Base-by-base conservation (phyloP, 2,888 invertebrate species). In the Cabera pusaria region DNA sequence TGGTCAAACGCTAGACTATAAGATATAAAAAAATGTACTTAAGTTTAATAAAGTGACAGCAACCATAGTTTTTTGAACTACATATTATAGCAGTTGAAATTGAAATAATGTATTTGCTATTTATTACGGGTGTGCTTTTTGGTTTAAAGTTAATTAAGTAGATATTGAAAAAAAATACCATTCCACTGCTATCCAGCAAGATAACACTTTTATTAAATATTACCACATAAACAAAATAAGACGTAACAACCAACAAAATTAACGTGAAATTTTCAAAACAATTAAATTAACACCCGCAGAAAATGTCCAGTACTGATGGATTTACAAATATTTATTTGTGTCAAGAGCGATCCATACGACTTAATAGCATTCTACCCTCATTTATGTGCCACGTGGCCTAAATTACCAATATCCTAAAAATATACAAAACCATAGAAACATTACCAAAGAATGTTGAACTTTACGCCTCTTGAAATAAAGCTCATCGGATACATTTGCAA, bases 391-490 rank as follows among this genome's bases (percentile, higher is more conserved):
- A 57, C 68, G 64, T 68, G 66, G 45, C 63, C 28, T 49, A 57
- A 64, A 68, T 62, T 59, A 58, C 55, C 51, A 59, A 61, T 59
- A 58, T 57, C 64, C 66, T 58, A 48, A 49, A 56, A 39, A 49
- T 44, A 38, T 43, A 40, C 47, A 14, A 33, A n/a, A 5, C 21
- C 11, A 23, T 3, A 4, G 14, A 20, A 25, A 19, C 24, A 14
- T 7, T 25, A 3, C 8, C 17, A n/a, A 34, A 8, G 18, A 1
- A 33, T 20, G 7, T 9, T 25, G 6, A 31, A 31, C 31, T 11
- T 32, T 38, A 33, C 24, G 7, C 1, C 28, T n/a, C n/a, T 12
- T 8, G 7, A 2, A 3, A 20, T 37, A 16, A 17, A 14, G 17
- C 6, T 6, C 5, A 18, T 21, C 8, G 21, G 9, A 17, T 22